These are phyloP conservation scores for Pluvialis apricaria DNA, from an alignment of 2,113 vertebrate species.

Conservation along the genomic window DNA sequence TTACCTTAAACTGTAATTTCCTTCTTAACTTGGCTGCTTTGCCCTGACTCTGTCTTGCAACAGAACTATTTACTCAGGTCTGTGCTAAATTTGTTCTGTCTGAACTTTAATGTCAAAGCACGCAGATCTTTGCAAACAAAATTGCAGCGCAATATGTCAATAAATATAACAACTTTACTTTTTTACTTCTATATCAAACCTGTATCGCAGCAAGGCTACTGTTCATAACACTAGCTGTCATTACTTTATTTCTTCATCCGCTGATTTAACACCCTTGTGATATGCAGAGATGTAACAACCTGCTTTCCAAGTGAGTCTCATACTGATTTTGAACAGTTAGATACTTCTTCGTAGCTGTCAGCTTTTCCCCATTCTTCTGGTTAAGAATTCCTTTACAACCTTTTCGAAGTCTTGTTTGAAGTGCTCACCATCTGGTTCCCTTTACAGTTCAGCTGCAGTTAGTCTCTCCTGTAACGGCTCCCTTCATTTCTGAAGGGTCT, in stretches of 20 bases:
- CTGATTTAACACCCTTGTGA: background rate
- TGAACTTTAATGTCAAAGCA: background rate
- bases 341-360: background rate
- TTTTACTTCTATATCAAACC: background rate
- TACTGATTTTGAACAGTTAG: background rate
- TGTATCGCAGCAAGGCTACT: background rate
- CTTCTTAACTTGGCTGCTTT: background rate
- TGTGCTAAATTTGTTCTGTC: background rate
- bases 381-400: background rate
- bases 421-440: background rate
- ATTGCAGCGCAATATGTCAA: background rate
- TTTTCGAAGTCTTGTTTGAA: background rate
- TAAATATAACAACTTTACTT: background rate
- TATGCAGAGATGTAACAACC: background rate
- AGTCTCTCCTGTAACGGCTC: background rate
- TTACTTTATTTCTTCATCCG: background rate
- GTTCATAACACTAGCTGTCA: background rate
- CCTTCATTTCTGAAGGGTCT: background rate
- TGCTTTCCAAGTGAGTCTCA: background rate
- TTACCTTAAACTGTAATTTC: background rate
- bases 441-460: background rate
- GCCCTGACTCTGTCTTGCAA: background rate
- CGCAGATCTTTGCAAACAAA: background rate
- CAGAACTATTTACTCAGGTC: background rate
- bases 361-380: background rate